A percentile compares a stretch with the other conserved stretches of the same genome.
These are phyloP conservation scores for Pachyuromys duprasi DNA, from an alignment of 2,797 vertebrate species.

Conservation along the genomic window DNA sequence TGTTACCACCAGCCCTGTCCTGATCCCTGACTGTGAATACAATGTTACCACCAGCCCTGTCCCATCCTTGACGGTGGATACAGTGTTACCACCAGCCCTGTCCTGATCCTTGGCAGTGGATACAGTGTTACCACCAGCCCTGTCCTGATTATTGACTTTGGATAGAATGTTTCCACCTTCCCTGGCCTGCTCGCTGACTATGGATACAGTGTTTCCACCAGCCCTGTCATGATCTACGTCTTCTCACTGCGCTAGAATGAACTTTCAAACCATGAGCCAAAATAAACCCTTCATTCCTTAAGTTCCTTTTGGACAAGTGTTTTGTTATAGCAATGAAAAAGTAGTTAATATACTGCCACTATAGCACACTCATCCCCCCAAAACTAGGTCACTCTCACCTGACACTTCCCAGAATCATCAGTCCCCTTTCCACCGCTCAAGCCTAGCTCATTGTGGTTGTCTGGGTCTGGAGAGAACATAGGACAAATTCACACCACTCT, in stretches of 20 bases:
- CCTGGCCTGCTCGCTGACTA: not conserved
- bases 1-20: too few relatives aligned
- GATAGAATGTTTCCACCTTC: not conserved
- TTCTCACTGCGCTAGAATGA: not conserved
- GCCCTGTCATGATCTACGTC: too few relatives aligned
- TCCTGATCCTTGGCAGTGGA: not conserved
- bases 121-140: not conserved
- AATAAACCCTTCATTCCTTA: not conserved
- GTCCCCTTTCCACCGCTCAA: not conserved
- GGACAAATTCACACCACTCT: not conserved
- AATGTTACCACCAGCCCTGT: not conserved
- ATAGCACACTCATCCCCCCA: not conserved
- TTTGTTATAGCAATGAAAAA: not conserved
- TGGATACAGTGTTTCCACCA: too few relatives aligned
- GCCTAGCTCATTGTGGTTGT: not conserved
- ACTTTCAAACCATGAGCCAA: not conserved
- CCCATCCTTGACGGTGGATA: not conserved
- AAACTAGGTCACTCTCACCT: not conserved
- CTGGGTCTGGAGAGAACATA: not conserved
- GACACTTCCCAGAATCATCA: too few relatives aligned
- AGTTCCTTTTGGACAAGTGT: not conserved
- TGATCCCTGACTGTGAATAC: not conserved
- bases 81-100: not conserved
- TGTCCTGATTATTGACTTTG: not conserved
- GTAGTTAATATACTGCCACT: not conserved